Evolutionary conservation across 2,797 vertebrate genomes (phyloP).

Genomic region (Epinephelus awoara): DNA sequence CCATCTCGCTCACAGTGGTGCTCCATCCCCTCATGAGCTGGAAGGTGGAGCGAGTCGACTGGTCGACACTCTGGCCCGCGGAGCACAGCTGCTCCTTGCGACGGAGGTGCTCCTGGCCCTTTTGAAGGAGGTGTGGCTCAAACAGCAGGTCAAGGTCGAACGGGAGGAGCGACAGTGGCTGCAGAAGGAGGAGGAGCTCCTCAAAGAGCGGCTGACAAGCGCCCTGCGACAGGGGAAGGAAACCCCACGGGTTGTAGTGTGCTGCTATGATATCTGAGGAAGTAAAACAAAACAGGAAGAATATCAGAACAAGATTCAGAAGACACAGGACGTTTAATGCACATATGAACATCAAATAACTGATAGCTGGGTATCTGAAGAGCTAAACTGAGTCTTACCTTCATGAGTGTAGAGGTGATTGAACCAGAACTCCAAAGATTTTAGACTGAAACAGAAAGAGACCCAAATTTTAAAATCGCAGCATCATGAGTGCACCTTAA

Average conservation of each 20-base stretch:
- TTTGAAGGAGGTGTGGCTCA: conserved; percentile 92
- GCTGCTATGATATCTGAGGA: conserved; percentile 89
- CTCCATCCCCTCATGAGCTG: conserved; percentile 92
- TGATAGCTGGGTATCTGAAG: not conserved
- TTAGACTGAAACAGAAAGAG: conserved; percentile 86
- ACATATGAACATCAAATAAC: not conserved
- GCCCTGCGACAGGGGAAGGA: conserved; percentile 92
- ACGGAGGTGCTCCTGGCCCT: conserved; percentile 91
- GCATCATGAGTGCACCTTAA: not conserved
- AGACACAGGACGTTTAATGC: not conserved
- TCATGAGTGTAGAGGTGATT: conserved; percentile 96
- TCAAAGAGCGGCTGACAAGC: conserved; percentile 92
- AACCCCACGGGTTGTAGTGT: conserved; percentile 94
- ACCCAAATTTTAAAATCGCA: not conserved
- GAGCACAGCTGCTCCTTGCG: conserved; percentile 93
- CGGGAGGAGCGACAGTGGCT: conserved; percentile 95
- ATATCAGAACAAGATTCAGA: not conserved
- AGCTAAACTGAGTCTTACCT: conserved; percentile 82
- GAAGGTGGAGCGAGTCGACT: conserved; percentile 92
- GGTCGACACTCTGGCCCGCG: conserved; percentile 88
- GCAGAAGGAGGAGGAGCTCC: conserved; percentile 95
- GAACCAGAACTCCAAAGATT: conserved; percentile 98
- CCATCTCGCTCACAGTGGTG: conserved; percentile 70
- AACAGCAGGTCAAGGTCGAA: conserved; percentile 97
- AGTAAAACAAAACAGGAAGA: conserved; percentile 13